Base-by-base conservation (phyloP, 2,888 invertebrate genomes). In the Steromphala cineraria region DNA sequence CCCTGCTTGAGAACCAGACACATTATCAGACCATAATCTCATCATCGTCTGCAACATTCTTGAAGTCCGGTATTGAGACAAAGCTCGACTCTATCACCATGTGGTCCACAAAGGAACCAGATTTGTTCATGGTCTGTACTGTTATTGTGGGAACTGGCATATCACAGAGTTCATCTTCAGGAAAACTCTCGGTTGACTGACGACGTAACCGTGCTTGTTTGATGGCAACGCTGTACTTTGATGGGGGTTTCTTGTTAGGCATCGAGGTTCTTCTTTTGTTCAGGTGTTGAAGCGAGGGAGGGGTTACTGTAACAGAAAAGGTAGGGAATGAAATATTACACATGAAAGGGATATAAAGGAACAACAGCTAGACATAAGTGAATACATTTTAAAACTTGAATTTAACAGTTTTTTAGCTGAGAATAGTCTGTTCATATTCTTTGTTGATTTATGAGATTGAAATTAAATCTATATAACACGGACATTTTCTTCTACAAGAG, bases 201-300 rank as follows among this genome's bases (percentile, higher is more conserved):
- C 31, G 36, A 19, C 53, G 21, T 28, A 36, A 53, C 67, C 62
- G 19, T 46, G 74, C 40, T 15, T 53, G 76, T 10, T 75, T 82
- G 46, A 82, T 79, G 53, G 52, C 80, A 36, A 28, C 24, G 46
- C 40, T 56, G 62, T 84, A 84, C 76, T 78, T 80, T n/a, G 80
- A 80, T 17, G 89, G 89, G 10, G 82, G 86, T 21, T 89, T 82
- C 75, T 84, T 86, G 7, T 67, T 80, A 46, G 88, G 87, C 52
- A 80, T 75, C 19, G 86, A 80, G 17, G 85, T 87, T 79, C 91
- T 81, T 46, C 86, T 79, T 83, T 91, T 90, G 36, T 88, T 90
- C 62, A 90, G 80, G 81, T 88, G 90, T 53, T 82, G 83, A 62
- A 91, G 86, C 53, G 83, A 84, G n/a, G 89, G 88, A 62, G 89